Evolutionary conservation across 1,140 invertebrate genomes (phyloP).

Genomic region (Akabosia matsudoensis): DNA sequence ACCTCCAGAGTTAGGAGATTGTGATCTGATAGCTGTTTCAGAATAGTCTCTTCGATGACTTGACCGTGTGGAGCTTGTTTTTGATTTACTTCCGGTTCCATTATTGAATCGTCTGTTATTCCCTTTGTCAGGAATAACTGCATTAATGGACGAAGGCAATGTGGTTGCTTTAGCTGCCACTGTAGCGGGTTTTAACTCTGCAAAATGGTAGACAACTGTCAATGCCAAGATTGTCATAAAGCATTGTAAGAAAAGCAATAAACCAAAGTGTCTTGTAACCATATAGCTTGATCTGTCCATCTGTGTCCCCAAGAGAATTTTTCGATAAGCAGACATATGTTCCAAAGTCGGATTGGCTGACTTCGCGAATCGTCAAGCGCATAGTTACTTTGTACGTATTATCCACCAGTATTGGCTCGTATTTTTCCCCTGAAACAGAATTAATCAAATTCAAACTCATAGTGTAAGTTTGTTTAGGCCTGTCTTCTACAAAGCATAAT

Average conservation of each 20-base stretch:
- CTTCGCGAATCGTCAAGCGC: constrained; percentile 73
- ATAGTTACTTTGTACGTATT: constrained; percentile 80
- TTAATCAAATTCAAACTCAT: neutral
- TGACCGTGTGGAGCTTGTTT: neutral
- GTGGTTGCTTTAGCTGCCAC: constrained; percentile 46
- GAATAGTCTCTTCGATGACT: constrained; percentile 13
- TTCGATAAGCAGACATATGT: constrained; percentile 87
- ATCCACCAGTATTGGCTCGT: constrained; percentile 70
- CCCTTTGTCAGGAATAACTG: constrained; percentile 38
- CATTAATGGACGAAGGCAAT: constrained; percentile 46
- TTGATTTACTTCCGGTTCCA: neutral
- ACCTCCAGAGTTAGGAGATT: neutral
- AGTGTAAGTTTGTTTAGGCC: no score
- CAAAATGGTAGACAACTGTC: constrained; percentile 9
- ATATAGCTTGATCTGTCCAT: constrained; percentile 84
- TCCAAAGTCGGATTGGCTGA: constrained; percentile 70
- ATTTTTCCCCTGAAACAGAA: constrained; percentile 71
- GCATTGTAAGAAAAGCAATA: no score
- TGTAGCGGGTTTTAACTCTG: constrained; percentile 41
- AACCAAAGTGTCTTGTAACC: constrained; percentile 51
- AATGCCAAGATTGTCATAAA: no score
- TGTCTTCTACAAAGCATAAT: no score
- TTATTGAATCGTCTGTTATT: constrained; percentile 4
- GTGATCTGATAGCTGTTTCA: neutral
- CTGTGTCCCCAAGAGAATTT: constrained; percentile 86